These are phyloP conservation scores for Tribolium castaneum DNA, from an alignment of 1,140 invertebrate species.

Conservation along the genomic window DNA sequence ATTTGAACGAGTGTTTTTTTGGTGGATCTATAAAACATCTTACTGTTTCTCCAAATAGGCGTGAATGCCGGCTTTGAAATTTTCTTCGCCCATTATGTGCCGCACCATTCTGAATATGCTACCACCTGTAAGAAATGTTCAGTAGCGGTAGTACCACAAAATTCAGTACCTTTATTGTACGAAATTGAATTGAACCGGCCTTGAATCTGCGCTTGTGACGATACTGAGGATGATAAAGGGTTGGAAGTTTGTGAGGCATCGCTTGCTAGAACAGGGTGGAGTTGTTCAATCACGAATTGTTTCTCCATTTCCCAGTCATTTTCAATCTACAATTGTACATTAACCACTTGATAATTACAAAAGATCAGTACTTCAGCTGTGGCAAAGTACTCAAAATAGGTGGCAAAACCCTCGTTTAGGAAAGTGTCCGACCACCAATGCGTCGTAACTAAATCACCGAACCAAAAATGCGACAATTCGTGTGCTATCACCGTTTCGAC, in stretches of 20 bases:
- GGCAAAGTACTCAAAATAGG: constrained; percentile 62
- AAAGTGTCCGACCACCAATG: constrained; percentile 65
- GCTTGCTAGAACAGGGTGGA: constrained; percentile 58
- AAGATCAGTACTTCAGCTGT: constrained; percentile 32
- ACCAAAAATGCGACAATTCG: constrained; percentile 75
- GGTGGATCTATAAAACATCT: constrained; percentile 45
- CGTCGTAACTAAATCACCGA: constrained; percentile 74
- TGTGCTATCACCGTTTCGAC: constrained; percentile 68
- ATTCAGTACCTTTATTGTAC: constrained; percentile 70
- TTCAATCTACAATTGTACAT: constrained; percentile 36
- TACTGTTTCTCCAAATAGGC: constrained; percentile 68
- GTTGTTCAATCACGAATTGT: constrained; percentile 65
- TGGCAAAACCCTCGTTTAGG: constrained; percentile 68
- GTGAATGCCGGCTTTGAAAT: constrained; percentile 71
- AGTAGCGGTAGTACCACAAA: not conserved
- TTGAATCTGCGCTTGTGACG: constrained; percentile 57
- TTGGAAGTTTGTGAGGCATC: constrained; percentile 55
- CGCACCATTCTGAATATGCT: constrained; percentile 82
- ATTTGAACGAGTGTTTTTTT: not conserved
- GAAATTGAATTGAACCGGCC: constrained; percentile 70
- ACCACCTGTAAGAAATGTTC: constrained; percentile 64
- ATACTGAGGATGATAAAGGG: constrained; percentile 61
- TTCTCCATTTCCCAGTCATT: constrained; percentile 54
- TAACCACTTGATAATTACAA: not conserved
- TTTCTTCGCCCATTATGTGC: constrained; percentile 73